phyloP scores from a whole-genome alignment of 2,888 invertebrate genomes.

The Bembecia ichneumoniformis region DNA sequence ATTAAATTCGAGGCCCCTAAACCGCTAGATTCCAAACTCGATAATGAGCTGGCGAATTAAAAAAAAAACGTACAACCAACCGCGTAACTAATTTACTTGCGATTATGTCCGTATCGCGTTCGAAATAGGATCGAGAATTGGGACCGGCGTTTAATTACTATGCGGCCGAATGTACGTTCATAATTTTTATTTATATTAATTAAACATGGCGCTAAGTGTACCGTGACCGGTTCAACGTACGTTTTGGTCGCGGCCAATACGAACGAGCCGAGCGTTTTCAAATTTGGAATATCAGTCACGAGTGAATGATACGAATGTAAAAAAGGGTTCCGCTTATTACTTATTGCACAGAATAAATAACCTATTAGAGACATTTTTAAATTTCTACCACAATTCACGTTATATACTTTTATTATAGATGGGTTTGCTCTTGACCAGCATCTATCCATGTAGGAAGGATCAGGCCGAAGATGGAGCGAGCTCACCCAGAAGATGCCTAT shows the following conservation, averaged over 20 bases:
- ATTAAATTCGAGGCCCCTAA: conserved; percentile 15
- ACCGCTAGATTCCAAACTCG: conserved; percentile 39
- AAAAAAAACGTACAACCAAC: not conserved
- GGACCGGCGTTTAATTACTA: not conserved
- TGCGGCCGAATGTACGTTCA: conserved; percentile 22
- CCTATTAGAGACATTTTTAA: too few species aligned
- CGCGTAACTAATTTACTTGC: not conserved
- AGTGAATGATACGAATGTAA: not conserved
- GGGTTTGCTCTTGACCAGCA: too few species aligned
- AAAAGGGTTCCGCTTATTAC: too few species aligned
- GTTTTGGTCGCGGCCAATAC: conserved; percentile 25
- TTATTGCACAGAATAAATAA: too few species aligned
- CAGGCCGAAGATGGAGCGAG: too few species aligned
- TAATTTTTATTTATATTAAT: conserved; percentile 58
- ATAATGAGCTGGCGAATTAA: conserved; percentile 29
- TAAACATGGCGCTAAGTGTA: conserved; percentile 56
- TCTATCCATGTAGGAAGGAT: too few species aligned
- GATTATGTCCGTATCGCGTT: not conserved
- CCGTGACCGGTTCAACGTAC: conserved; percentile 55
- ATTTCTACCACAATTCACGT: too few species aligned
- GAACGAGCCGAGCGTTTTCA: conserved; percentile 8
- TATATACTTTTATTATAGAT: too few species aligned
- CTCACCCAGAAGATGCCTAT: too few species aligned
- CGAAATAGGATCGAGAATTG: not conserved
- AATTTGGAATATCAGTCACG: conserved; percentile 4